Percentiles rank a stretch among this genome's conserved stretches.
These are phyloP conservation scores for Psilopsiagon aymara DNA, from an alignment of 2,113 vertebrate genomes.

Conservation along the genomic window DNA sequence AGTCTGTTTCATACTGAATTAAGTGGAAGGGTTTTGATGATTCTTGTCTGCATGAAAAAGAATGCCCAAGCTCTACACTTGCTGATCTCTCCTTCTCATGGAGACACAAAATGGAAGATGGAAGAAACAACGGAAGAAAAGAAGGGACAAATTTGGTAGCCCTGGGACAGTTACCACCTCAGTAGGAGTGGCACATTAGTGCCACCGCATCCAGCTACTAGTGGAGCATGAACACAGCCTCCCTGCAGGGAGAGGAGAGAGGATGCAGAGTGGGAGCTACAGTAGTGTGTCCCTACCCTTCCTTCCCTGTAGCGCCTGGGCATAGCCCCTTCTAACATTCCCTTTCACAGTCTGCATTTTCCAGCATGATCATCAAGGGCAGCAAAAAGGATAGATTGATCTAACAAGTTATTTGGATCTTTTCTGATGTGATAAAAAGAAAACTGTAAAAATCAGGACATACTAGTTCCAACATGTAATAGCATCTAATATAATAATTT, in stretches of 20 bases:
- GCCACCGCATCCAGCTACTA: not conserved
- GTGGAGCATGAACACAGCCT: not conserved
- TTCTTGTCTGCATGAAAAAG: not conserved
- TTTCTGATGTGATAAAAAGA: conserved; percentile 16
- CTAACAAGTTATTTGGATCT: conserved; percentile 12
- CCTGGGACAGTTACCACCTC: not conserved
- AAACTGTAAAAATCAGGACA: conserved; percentile 10
- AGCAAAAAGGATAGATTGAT: not conserved
- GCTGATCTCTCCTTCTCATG: not conserved
- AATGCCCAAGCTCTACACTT: not conserved
- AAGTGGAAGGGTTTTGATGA: not conserved
- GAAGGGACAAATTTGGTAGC: not conserved
- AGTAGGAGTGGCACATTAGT: not conserved
- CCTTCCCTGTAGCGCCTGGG: fast-evolving
- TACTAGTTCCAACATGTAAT: not conserved
- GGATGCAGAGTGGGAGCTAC: not conserved
- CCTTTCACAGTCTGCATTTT: not conserved
- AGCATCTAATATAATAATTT: not conserved
- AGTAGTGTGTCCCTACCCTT: not conserved
- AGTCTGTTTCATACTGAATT: not conserved
- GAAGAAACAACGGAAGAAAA: not conserved
- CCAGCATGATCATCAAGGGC: not conserved
- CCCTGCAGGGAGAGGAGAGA: fast-evolving
- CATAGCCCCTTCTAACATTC: not conserved
- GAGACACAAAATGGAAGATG: not conserved